Evolutionary conservation across 2,888 invertebrate species (phyloP).

Genomic region (Zonitis immaculata): DNA sequence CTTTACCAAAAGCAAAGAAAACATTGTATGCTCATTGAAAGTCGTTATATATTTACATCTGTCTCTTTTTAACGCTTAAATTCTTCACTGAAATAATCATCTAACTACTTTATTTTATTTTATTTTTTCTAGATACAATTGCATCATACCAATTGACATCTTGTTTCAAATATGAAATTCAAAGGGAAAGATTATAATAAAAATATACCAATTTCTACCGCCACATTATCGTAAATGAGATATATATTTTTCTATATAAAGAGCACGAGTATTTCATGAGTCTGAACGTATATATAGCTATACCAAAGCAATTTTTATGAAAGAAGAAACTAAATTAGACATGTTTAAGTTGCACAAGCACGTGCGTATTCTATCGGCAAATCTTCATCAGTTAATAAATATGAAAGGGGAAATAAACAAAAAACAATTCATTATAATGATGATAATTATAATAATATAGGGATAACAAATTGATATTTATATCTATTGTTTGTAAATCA

Average conservation of each 20-base stretch:
- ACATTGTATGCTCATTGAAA: background rate
- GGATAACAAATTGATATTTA: background rate
- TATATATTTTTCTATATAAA: background rate
- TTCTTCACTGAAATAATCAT: background rate
- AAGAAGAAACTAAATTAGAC: slow-evolving; percentile 22
- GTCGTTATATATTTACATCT: background rate
- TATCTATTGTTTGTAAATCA: too few relatives aligned
- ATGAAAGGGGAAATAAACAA: background rate
- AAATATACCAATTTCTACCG: background rate
- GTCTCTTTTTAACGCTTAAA: background rate
- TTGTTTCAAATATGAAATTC: background rate
- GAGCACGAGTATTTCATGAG: slow-evolving; percentile 13
- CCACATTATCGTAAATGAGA: background rate
- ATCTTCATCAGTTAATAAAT: slow-evolving; percentile 22
- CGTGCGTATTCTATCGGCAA: slow-evolving; percentile 25
- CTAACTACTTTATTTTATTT: background rate
- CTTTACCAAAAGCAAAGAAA: background rate
- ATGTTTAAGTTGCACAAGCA: slow-evolving; percentile 27
- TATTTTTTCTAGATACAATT: background rate
- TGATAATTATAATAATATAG: too few relatives aligned
- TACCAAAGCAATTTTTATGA: background rate
- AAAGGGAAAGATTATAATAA: background rate
- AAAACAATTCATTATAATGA: background rate
- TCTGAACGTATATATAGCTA: background rate
- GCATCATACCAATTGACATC: background rate